phyloP scores from a whole-genome alignment of 1,140 invertebrate genomes.

The Polypedilum vanderplanki region DNA sequence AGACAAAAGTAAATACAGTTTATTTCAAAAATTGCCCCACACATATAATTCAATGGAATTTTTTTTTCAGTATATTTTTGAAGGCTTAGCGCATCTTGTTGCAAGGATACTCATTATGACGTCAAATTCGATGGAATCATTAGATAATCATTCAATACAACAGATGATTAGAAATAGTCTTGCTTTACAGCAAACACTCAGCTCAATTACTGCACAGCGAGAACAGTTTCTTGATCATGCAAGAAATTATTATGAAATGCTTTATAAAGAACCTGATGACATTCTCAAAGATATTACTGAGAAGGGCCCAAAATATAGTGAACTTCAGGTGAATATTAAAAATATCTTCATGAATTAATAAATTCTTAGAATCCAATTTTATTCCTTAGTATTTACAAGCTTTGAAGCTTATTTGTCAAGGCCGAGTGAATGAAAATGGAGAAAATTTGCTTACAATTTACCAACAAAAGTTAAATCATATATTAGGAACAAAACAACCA shows the following conservation, averaged over 20 bases:
- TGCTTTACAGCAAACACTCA: constrained; percentile 76
- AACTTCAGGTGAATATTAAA: background rate
- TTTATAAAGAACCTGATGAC: constrained; percentile 76
- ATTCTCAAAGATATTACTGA: constrained; percentile 31
- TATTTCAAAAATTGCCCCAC: too few species aligned
- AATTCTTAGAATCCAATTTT: constrained; percentile 20
- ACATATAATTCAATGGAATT: background rate
- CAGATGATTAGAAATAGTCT: constrained; percentile 82
- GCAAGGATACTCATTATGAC: constrained; percentile 78
- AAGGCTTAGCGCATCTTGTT: constrained; percentile 82
- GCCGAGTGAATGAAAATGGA: constrained; percentile 43
- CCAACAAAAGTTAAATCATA: constrained; percentile 49
- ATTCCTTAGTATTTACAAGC: constrained; percentile 74
- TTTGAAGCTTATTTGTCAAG: constrained; percentile 59
- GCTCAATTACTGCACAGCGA: constrained; percentile 73
- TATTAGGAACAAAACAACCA: constrained; percentile 45
- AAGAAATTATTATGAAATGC: constrained; percentile 80
- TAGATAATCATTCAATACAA: constrained; percentile 72
- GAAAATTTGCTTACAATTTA: constrained; percentile 46
- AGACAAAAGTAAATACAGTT: constrained; percentile 62
- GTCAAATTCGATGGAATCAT: constrained; percentile 68
- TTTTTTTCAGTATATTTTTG: constrained; percentile 79
- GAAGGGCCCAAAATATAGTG: background rate
- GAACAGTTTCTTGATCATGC: constrained; percentile 84
- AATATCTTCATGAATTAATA: background rate